phyloP scores from a whole-genome alignment of 2,113 vertebrate genomes.

The human (Homo sapiens) region GRCh38 chr1:61608501-61609000 shows the following conservation, averaged over 20 bases:
- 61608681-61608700: constrained; percentile 82
- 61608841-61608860: not conserved
- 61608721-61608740: constrained; percentile 70
- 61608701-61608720: constrained; percentile 81
- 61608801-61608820: not conserved
- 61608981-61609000: not conserved
- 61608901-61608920: not conserved
- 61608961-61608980: not conserved
- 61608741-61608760: constrained; percentile 75
- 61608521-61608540: not conserved
- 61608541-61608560: constrained; percentile 37
- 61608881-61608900: not conserved
- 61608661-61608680: constrained; percentile 82
- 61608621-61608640: constrained; percentile 62
- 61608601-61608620: constrained; percentile 80
- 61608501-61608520: not conserved
- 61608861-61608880: not conserved
- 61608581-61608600: constrained; percentile 74
- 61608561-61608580: constrained; percentile 80
- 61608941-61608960: not conserved
- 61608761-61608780: not conserved
- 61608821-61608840: not conserved
- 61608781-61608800: not conserved
- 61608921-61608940: not conserved
- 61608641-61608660: constrained; percentile 78